phyloP scores from a whole-genome alignment of 2,113 vertebrate genomes.

The Macrotis lagotis region DNA sequence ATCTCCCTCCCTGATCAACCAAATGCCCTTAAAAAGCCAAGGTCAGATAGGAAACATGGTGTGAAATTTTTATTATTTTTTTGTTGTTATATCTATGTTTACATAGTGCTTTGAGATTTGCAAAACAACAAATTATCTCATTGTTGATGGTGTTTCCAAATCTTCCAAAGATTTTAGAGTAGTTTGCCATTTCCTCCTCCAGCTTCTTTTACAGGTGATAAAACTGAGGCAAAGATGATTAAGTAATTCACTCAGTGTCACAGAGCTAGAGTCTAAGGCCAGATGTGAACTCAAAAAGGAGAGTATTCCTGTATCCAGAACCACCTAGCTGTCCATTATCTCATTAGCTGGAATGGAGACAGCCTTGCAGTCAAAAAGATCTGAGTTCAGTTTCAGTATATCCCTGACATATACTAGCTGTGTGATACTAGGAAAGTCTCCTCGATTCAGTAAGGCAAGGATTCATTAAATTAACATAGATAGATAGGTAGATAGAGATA shows the following conservation, averaged over 20 bases:
- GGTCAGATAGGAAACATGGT: not conserved
- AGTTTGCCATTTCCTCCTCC: not conserved
- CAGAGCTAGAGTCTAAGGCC: not conserved
- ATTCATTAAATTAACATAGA: not conserved
- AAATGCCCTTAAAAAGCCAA: not conserved
- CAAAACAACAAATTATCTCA: not conserved
- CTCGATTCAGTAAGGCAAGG: not conserved
- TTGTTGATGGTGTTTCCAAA: not conserved
- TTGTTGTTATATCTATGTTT: not conserved
- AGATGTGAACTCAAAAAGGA: not conserved
- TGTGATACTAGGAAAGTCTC: not conserved
- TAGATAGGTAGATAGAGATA: no score
- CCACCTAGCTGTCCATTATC: not conserved
- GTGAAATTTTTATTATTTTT: not conserved
- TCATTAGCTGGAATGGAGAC: not conserved
- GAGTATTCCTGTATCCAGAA: not conserved
- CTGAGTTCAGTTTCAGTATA: not conserved
- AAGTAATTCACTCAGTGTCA: not conserved
- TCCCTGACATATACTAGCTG: not conserved
- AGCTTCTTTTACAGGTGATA: not conserved
- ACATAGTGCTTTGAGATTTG: not conserved
- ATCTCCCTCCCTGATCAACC: not conserved
- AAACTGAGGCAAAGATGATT: not conserved
- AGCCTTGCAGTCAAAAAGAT: not conserved
- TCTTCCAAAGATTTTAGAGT: not conserved